phyloP scores from a whole-genome alignment of 2,888 invertebrate genomes.

The Abrostola tripartita region DNA sequence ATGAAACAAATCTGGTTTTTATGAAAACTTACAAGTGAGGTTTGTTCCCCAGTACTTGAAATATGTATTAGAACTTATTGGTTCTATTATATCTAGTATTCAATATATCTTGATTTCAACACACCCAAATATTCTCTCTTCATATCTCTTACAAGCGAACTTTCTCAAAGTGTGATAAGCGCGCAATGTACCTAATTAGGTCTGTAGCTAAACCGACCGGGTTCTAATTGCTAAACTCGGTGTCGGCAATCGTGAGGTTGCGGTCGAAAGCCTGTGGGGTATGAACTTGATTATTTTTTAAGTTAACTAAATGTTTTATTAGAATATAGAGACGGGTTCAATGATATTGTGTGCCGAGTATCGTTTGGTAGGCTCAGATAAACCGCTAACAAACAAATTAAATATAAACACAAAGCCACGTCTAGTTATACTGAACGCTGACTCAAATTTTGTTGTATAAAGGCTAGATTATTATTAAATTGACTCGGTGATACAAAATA shows the following conservation, averaged over 20 bases:
- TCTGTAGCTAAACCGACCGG: constrained; percentile 30
- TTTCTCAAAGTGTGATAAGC: constrained; percentile 39
- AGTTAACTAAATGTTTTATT: neutral
- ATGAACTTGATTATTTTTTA: constrained; percentile 13
- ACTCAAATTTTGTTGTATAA: too few relatives aligned
- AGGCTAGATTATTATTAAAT: too few relatives aligned
- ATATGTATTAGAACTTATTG: too few relatives aligned
- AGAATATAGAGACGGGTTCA: neutral
- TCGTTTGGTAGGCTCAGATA: neutral
- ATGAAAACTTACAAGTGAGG: neutral
- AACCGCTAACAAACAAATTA: too few relatives aligned
- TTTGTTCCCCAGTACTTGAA: neutral
- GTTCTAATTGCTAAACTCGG: constrained; percentile 43
- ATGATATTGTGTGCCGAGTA: neutral
- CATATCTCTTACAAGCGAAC: too few relatives aligned
- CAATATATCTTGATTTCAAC: too few relatives aligned
- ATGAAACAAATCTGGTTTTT: neutral
- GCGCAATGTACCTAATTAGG: constrained; percentile 40
- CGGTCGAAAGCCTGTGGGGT: neutral
- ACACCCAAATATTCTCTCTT: too few relatives aligned
- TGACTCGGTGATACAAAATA: too few relatives aligned
- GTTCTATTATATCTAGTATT: too few relatives aligned
- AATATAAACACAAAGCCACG: too few relatives aligned
- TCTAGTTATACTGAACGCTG: too few relatives aligned
- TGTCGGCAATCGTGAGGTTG: constrained; percentile 12